Percentiles rank a stretch among this genome's conserved stretches.
These are phyloP conservation scores for Palythoa grandiflora DNA, from an alignment of 92 coral and sea anemone genomes.

Conservation along the genomic window DNA sequence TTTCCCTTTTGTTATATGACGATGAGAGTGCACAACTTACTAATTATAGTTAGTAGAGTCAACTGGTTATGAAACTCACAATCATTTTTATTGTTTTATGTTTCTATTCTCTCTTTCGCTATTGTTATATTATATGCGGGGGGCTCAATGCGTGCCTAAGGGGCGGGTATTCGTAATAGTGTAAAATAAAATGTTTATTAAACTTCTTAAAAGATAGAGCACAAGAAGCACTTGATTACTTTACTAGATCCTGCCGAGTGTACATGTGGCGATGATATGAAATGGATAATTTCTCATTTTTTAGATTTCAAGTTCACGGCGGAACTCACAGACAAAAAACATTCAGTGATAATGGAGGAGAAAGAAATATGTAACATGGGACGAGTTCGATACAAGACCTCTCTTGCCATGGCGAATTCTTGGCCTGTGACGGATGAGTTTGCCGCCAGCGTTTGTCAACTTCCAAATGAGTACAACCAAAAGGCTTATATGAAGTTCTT, in stretches of 20 bases:
- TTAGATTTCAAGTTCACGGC: conserved; percentile 40
- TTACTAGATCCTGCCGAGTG: neutral
- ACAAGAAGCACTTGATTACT: neutral
- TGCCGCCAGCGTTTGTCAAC: conserved; percentile 44
- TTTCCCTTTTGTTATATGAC: too few species aligned
- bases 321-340: conserved; percentile 41
- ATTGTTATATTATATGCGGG: too few species aligned
- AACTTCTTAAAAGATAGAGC: too few species aligned
- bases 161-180: too few species aligned
- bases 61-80: too few species aligned
- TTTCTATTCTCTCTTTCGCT: too few species aligned
- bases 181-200: too few species aligned
- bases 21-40: too few species aligned
- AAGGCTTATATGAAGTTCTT: conserved; percentile 41
- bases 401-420: conserved; percentile 39
- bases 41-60: too few species aligned
- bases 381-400: conserved; percentile 45
- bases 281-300: neutral
- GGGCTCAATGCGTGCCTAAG: too few species aligned
- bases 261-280: neutral
- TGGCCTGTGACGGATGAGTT: conserved; percentile 51
- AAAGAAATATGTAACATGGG: conserved; percentile 41
- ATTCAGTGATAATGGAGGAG: conserved; percentile 43
- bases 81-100: too few species aligned
- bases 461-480: conserved; percentile 22